These are phyloP conservation scores for Chrysolina oricalcia DNA, from an alignment of 2,888 invertebrate species.

Conservation along the genomic window DNA sequence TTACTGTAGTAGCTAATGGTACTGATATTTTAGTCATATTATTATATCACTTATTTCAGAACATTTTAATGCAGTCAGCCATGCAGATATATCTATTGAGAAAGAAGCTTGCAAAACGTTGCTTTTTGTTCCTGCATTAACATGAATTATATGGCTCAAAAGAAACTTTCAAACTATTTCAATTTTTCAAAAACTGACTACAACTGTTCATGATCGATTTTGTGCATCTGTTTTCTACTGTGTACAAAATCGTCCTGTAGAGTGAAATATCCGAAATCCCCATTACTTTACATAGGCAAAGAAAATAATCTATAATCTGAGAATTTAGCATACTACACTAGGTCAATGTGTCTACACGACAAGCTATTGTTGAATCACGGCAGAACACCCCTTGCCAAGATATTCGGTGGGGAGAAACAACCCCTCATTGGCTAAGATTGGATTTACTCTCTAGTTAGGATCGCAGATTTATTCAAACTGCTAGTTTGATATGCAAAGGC, in stretches of 20 bases:
- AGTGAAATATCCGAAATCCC: conserved; percentile 19
- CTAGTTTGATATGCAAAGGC: conserved; percentile 33
- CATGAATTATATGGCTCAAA: too few species aligned
- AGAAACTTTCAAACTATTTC: too few species aligned
- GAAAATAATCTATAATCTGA: conserved; percentile 52
- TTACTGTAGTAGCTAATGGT: too few species aligned
- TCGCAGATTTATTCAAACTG: conserved; percentile 59
- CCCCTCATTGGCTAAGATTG: conserved; percentile 65
- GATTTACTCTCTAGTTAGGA: conserved; percentile 56
- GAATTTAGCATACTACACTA: conserved; percentile 57
- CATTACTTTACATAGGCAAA: conserved; percentile 42
- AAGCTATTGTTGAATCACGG: conserved; percentile 63
- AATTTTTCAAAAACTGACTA: too few species aligned
- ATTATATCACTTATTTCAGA: too few species aligned
- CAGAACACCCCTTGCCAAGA: conserved; percentile 56
- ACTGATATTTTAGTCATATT: too few species aligned
- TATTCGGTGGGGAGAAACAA: conserved; percentile 56
- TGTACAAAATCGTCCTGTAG: background rate
- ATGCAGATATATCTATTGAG: too few species aligned
- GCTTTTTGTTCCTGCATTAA: too few species aligned
- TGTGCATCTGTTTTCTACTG: background rate
- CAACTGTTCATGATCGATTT: too few species aligned
- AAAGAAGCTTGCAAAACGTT: too few species aligned
- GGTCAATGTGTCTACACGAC: conserved; percentile 66
- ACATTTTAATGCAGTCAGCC: too few species aligned